Base-by-base conservation (phyloP, 2,113 vertebrate species). In the Plestiodon gilberti region DNA sequence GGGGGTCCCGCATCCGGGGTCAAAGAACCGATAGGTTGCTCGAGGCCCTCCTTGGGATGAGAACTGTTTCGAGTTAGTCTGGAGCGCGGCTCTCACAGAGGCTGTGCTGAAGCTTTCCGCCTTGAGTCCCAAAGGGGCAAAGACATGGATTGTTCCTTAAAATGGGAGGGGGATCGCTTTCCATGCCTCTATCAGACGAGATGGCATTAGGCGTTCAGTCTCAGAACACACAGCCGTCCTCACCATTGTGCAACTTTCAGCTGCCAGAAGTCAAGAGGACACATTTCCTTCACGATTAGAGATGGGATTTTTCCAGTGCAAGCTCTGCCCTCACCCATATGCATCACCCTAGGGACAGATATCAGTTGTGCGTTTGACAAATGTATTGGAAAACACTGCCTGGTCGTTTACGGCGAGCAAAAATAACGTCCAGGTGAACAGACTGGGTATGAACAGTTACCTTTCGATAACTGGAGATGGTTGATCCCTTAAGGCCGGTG, bases 1-100 rank as follows among this genome's bases (percentile, higher is more conserved):
- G 89, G 93, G 74, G 88, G 93, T 96, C 95, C 96, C 89, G 95
- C 89, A 89, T 94, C 95, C 94, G 6, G 59, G 95, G 95, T 96
- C 91, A 61, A 65, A 82, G 83, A 91, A 91, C 89, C 94, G 89
- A 4, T 95, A 79, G 74, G 83, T 28, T 75, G 82, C 73, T 38
- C 3, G 2, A 86, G 81, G 10, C n/a, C 87, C 86, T n/a, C 77
- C 57, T 55, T 18, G n/a, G n/a, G 73, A 18, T 6, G 0, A 84
- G 89, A 86, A 71, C 90, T 87, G 90, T 33, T 91, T 22, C 1
- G n/a, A 91, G 69, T 90, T 92, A 62, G 71, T 75, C 52, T 62
- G 33, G 69, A 3, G 40, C 0, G 2, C 40, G 88, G 0, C 14
- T 2, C 0, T 40, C 35, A 15, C 82, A 35, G 23, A 88, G 7